Evolutionary conservation across 1,140 invertebrate species (phyloP), one percentile per base, ranked within the genome.

Genomic region (Leptinotarsa undecemlineata): DNA sequence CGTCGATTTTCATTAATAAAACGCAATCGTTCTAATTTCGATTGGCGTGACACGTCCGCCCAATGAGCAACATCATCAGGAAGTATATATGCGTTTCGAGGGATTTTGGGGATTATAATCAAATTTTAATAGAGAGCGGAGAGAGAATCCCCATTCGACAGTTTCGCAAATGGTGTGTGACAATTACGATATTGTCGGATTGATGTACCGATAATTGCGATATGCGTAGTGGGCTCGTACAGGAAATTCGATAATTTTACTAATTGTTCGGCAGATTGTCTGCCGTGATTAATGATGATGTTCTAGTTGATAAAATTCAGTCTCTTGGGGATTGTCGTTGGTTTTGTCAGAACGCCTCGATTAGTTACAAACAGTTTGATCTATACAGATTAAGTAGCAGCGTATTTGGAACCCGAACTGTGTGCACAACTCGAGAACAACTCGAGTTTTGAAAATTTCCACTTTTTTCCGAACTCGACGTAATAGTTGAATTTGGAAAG

Each of bases 81-180:
- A 23, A 64, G 11, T 64, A 20, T 33, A 20, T 64, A 20, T 21
- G 14, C 63, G 63, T 20, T 64, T 33, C 20, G 17, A 64, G 63
- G 63, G 63, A 64, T 64, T 64, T 64, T 64, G n/a, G 2, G 63
- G 63, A 64, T 64, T 33, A 15, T 64, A 64, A 64, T 64, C n/a
- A 64, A 64, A 64, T 64, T 64, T 64, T 64, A 64, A 64, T 64
- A 64, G 63, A 64, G 63, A 57, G 51, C 14, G 63, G 63, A 64
- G 20, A 64, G n/a, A 64, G 63, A 64, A 64, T 64, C 11, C 63
- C 63, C 63, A 2, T 0, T 33, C 14, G 17, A 21, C 17, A 4
- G 20, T 20, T 21, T 23, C 21, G 63, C 63, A 64, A 64, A 64
- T 64, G 63, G 63, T 26, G 63, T 21, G 26, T 64, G 63, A 64